A percentile compares a stretch with the other conserved stretches of the same genome.
Evolutionary conservation across 2,797 vertebrate genomes (phyloP).

Genomic region (Phylloscopus collybita): DNA sequence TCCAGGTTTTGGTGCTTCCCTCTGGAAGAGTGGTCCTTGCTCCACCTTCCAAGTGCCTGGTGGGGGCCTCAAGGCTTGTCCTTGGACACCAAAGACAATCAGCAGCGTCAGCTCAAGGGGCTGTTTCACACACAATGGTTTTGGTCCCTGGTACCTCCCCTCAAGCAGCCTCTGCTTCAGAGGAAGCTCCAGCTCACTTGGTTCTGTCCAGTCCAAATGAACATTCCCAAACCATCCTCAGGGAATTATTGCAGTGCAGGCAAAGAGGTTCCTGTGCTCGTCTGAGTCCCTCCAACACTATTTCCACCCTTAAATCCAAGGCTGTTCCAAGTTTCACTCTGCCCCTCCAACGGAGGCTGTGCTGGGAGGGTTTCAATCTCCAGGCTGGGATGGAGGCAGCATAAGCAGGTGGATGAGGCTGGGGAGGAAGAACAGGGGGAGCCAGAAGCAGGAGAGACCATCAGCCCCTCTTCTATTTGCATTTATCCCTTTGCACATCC

Average conservation of each 20-base stretch:
- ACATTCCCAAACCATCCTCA: neutral
- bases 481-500: neutral
- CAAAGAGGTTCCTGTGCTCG: neutral
- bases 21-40: neutral
- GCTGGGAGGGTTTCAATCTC: neutral
- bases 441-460: neutral
- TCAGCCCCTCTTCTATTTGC: constrained; percentile 20
- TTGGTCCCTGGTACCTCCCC: neutral
- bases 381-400: neutral
- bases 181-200: neutral
- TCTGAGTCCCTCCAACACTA: neutral
- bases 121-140: rapidly evolving
- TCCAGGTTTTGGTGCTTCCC: neutral
- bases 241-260: neutral
- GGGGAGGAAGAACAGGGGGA: neutral
- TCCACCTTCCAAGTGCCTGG: neutral
- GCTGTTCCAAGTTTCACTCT: rapidly evolving
- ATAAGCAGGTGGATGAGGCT: neutral
- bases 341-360: rapidly evolving
- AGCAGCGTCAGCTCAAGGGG: neutral
- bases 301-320: neutral
- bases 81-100: neutral
- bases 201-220: neutral
- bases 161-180: neutral
- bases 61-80: neutral